Evolutionary conservation across 2,888 invertebrate species (phyloP).

Genomic region (Podotricha telesiphe): DNA sequence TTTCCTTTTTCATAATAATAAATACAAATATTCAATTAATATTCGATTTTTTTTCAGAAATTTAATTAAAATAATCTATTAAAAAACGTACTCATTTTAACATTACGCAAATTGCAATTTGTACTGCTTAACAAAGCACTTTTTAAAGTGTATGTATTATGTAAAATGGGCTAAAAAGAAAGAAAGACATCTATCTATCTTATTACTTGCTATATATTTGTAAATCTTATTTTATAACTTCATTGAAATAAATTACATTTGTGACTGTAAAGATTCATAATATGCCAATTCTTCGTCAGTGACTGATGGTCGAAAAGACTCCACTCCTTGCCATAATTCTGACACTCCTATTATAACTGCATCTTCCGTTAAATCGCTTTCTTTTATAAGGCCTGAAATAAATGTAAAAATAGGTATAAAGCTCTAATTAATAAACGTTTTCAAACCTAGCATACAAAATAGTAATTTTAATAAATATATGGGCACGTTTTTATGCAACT

Average conservation of each 20-base stretch:
- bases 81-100: too few relatives aligned
- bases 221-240: neutral
- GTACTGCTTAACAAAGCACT: too few relatives aligned
- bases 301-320: slow-evolving; percentile 88
- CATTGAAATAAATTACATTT: slow-evolving; percentile 55
- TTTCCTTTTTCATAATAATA: too few relatives aligned
- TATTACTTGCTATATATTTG: neutral
- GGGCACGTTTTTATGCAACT: neutral
- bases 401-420: neutral
- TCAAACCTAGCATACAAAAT: too few relatives aligned
- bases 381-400: slow-evolving; percentile 75
- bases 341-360: slow-evolving; percentile 85
- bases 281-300: slow-evolving; percentile 87
- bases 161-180: too few relatives aligned
- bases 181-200: too few relatives aligned
- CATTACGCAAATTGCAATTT: too few relatives aligned
- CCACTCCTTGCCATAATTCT: slow-evolving; percentile 86
- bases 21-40: too few relatives aligned
- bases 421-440: neutral
- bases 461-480: too few relatives aligned
- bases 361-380: slow-evolving; percentile 77
- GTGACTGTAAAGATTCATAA: slow-evolving; percentile 80
- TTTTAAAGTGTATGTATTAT: too few relatives aligned
- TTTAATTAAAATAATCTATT: too few relatives aligned
- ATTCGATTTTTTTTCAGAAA: too few relatives aligned